Conservation (phyloP, 1,140 invertebrate genomes). For the Neodiprion virginianus region DNA sequence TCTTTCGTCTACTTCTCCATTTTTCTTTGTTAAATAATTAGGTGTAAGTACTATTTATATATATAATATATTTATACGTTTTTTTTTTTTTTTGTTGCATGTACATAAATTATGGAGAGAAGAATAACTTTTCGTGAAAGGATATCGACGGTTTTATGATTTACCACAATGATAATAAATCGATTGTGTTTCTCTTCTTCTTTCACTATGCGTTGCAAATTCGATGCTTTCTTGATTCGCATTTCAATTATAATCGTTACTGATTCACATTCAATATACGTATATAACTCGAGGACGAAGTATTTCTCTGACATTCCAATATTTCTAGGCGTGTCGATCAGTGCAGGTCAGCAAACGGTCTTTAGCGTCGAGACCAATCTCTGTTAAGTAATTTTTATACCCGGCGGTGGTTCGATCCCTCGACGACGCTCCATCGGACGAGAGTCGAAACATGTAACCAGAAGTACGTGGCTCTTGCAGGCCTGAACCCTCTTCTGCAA, state of each 20-base stretch:
- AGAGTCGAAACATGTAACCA: constrained; percentile 65
- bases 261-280: background rate
- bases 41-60: no score
- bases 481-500: constrained; percentile 65
- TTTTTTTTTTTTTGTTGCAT: no score
- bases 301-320: background rate
- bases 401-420: constrained; percentile 32
- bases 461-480: constrained; percentile 64
- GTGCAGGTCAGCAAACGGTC: constrained; percentile 48
- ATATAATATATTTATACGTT: no score
- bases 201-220: background rate
- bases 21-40: no score
- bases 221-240: no score
- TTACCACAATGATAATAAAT: background rate
- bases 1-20: no score
- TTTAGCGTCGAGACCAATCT: constrained; percentile 47
- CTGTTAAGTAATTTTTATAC: constrained; percentile 50
- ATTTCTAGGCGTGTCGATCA: constrained; percentile 3
- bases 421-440: constrained; percentile 38
- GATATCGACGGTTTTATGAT: background rate
- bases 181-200: background rate
- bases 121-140: background rate
- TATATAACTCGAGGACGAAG: constrained; percentile 2
- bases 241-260: no score
- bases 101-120: background rate